Conservation (phyloP, 1,140 invertebrate genomes). For the Zaprionus davidi region DNA sequence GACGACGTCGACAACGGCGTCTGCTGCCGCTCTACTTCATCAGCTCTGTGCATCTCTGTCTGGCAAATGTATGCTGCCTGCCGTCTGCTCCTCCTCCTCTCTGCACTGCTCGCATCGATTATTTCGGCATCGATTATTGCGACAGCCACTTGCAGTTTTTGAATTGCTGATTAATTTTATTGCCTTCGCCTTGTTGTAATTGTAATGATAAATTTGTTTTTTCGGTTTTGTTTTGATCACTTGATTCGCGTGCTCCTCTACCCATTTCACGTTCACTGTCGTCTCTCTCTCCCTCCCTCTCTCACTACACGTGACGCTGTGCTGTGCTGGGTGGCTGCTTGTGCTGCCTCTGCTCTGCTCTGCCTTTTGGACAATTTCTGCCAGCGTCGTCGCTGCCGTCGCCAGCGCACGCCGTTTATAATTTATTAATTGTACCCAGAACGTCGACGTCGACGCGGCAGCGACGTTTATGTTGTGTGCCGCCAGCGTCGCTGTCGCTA, state of each 20-base stretch:
- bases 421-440: conserved; percentile 82
- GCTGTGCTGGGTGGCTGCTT: conserved; percentile 56
- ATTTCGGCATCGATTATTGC: conserved; percentile 77
- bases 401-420: conserved; percentile 63
- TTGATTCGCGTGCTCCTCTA: conserved; percentile 65
- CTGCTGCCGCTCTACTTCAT: conserved; percentile 54
- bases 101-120: conserved; percentile 53
- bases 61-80: conserved; percentile 30
- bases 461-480: conserved; percentile 59
- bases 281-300: conserved; percentile 24
- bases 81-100: not conserved
- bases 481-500: conserved; percentile 28
- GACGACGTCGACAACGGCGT: conserved; percentile 31
- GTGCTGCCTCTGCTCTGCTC: conserved; percentile 50
- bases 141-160: conserved; percentile 79
- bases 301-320: conserved; percentile 44
- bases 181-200: conserved; percentile 75
- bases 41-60: conserved; percentile 65
- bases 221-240: conserved; percentile 81
- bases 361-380: conserved; percentile 60
- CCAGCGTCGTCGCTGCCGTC: conserved; percentile 32
- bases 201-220: conserved; percentile 83
- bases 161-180: conserved; percentile 83
- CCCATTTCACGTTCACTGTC: conserved; percentile 25
- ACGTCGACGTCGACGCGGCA: conserved; percentile 31